Conservation (phyloP, 2,888 invertebrate genomes). For the Drosophila parthenogenetica region DNA sequence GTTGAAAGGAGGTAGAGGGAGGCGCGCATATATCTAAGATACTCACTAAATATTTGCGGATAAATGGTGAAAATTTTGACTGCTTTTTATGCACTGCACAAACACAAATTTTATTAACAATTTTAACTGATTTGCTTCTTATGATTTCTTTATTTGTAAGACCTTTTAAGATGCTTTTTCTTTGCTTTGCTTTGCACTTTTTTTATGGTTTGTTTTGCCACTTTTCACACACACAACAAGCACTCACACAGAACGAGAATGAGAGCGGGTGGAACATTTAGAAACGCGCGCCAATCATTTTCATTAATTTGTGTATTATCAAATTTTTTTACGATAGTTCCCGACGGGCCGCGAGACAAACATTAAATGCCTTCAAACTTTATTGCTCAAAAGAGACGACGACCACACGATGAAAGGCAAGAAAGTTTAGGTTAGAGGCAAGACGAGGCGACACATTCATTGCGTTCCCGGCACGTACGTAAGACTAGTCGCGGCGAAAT, state of each 20-base stretch:
- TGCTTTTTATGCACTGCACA: slow-evolving; percentile 64
- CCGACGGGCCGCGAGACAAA: slow-evolving; percentile 29
- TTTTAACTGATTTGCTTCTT: slow-evolving; percentile 19
- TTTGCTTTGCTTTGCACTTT: slow-evolving; percentile 27
- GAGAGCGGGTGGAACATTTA: slow-evolving; percentile 12
- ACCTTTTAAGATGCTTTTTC: slow-evolving; percentile 4
- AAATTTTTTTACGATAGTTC: slow-evolving; percentile 46
- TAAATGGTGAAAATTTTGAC: slow-evolving; percentile 83
- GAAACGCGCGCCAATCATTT: slow-evolving; percentile 46
- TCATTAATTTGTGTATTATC: slow-evolving; percentile 56
- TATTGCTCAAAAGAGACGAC: slow-evolving; percentile 26
- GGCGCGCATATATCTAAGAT: slow-evolving; percentile 69
- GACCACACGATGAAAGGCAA: slow-evolving; percentile 6
- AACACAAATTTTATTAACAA: slow-evolving; percentile 40
- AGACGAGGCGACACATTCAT: slow-evolving; percentile 72
- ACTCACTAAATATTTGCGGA: slow-evolving; percentile 84
- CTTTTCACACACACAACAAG: slow-evolving; percentile 19
- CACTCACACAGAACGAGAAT: neutral
- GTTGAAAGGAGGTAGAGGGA: slow-evolving; percentile 16
- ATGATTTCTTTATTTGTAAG: slow-evolving; percentile 15
- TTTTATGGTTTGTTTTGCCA: slow-evolving; percentile 65
- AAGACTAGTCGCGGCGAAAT: slow-evolving; percentile 83
- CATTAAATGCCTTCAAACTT: slow-evolving; percentile 34
- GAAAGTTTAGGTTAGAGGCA: slow-evolving; percentile 33
- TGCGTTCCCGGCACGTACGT: slow-evolving; percentile 84